Conservation (phyloP, 1,140 invertebrate species). For the Scaptomyza graminum region DNA sequence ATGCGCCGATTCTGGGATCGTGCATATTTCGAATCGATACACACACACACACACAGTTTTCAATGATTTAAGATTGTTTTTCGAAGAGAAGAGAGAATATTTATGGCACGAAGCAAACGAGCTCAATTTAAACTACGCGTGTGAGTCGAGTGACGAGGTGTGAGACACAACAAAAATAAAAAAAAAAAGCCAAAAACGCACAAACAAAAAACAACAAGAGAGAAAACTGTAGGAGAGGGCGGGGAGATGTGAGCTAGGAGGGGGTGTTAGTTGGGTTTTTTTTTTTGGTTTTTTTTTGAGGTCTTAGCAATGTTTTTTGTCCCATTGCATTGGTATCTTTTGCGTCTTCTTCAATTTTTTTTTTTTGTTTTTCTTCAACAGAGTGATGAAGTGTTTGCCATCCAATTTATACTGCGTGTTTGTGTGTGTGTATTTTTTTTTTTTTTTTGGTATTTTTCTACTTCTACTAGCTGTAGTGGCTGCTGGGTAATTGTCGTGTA, state of each 20-base stretch:
- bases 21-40: constrained; percentile 68
- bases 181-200: no score
- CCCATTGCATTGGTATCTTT: constrained; percentile 23
- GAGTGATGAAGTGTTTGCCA: constrained; percentile 66
- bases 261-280: constrained; percentile 1
- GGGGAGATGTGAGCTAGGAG: not conserved
- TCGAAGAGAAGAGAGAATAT: constrained; percentile 34
- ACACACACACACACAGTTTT: constrained; percentile 18
- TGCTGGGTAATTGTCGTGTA: constrained; percentile 75
- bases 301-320: not conserved
- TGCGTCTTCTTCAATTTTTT: not conserved
- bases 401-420: constrained; percentile 57
- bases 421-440: constrained; percentile 8
- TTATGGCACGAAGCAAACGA: constrained; percentile 69
- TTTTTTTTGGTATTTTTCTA: constrained; percentile 28
- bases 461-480: constrained; percentile 24
- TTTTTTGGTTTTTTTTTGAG: not conserved
- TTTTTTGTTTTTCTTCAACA: no score
- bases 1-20: constrained; percentile 54
- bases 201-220: no score
- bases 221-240: not conserved
- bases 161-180: not conserved
- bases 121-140: constrained; percentile 79
- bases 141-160: constrained; percentile 54
- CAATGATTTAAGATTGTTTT: constrained; percentile 3